Evolutionary conservation across 2,888 invertebrate genomes (phyloP), one percentile per base, ranked within the genome.

Genomic region (Dryomyza anilis): DNA sequence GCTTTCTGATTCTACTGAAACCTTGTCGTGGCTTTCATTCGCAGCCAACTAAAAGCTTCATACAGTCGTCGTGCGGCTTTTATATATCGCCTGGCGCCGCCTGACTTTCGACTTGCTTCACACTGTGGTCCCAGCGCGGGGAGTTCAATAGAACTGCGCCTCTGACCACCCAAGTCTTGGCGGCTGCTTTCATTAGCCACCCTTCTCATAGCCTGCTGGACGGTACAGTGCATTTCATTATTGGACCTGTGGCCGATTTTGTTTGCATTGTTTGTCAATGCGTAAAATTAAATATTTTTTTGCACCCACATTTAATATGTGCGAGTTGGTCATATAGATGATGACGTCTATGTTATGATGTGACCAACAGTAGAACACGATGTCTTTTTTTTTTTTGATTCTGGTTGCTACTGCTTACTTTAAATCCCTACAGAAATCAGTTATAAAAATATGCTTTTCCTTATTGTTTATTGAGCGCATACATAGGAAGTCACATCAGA

Each of bases 1-100:
- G 14, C 29, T 3, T 29, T 62, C 23, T 21, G 12, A 10, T 53
- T n/a, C 19, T 4, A 4, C 16, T 58, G 33, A 45, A 29, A 39
- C 48, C 50, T 52, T 52, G 27, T 59, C 48, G 4, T 60, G 52
- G 39, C 61, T 71, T 71, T 70, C 70, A n/a, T n/a, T n/a, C n/a
- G n/a, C n/a, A n/a, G n/a, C 76, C 78, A 78, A 79, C 80, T 80
- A 77, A 79, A 78, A 79, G 78, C 77, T 73, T 61, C 69, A 67
- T 65, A 58, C 60, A 46, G 72, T 69, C 70, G 70, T 70, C 69
- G 70, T 71, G 70, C 69, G n/a, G 74, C 76, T 79, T 79, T 79
- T 79, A 79, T 79, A 79, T 70, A 66, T n/a, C 39, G 39, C n/a
- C 50, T 50, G 23, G 50, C 50, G 23, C 50, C 21, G 16, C 10